phyloP scores from a whole-genome alignment of 2,113 vertebrate species.

The Boleophthalmus pectinirostris region DNA sequence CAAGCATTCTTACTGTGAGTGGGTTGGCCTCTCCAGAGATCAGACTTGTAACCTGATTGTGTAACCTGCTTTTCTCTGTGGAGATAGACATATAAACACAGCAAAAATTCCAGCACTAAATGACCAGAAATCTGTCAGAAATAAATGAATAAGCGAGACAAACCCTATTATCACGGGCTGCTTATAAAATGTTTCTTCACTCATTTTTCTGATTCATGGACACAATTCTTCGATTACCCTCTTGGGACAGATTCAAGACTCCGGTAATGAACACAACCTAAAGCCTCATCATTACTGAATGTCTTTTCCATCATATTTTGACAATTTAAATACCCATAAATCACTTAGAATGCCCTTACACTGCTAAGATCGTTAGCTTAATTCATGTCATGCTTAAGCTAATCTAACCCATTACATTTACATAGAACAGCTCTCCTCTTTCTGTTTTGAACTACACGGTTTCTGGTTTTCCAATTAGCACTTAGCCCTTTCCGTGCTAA shows the following conservation, averaged over 20 bases:
- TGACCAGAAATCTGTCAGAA: too few relatives aligned
- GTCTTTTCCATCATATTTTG: slow-evolving; percentile 2
- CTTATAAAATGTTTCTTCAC: neutral
- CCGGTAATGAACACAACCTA: neutral
- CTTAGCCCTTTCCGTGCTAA: neutral
- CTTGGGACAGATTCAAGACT: neutral
- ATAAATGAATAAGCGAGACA: too few relatives aligned
- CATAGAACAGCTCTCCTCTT: neutral
- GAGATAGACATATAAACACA: too few relatives aligned
- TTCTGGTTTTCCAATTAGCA: neutral
- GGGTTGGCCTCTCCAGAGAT: too few relatives aligned
- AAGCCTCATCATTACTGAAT: neutral
- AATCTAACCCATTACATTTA: neutral
- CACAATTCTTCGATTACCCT: neutral
- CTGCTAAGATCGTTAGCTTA: neutral
- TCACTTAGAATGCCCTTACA: neutral
- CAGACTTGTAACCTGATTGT: too few relatives aligned
- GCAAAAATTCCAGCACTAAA: too few relatives aligned
- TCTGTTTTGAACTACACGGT: neutral
- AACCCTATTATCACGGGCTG: neutral
- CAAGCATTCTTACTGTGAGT: too few relatives aligned
- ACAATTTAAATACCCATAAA: neutral
- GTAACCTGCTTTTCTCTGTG: too few relatives aligned
- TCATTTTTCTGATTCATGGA: neutral
- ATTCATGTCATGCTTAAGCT: neutral